Base-by-base conservation (phyloP, 2,797 vertebrate genomes). In the Sebastes hubbsi region DNA sequence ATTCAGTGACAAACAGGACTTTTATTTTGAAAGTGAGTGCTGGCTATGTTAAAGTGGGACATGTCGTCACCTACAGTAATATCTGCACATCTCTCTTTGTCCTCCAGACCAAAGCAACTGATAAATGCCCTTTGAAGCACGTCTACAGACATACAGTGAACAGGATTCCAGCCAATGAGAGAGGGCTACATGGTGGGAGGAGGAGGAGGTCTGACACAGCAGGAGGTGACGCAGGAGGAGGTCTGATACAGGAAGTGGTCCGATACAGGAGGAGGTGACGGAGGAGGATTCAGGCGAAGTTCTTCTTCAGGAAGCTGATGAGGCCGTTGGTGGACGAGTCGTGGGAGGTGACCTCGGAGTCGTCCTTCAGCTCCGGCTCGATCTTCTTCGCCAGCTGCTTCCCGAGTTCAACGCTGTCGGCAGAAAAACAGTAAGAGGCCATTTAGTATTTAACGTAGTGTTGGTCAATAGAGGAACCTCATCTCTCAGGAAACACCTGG, bases 351-450 rank as follows among this genome's bases (percentile, higher is more conserved):
- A 99, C 96, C 0, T 95, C 89, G 0, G 91, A 85, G 14, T 80
- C 86, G 38, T 96, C 95, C 13, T 96, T 94, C 81, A 99, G 94
- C 87, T 99, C 98, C 0, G 98, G 97, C 65, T 99, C 98, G 5
- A 99, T 99, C 91, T 97, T 95, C 95, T 99, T 99, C 8, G 98
- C 98, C 90, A 99, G 93, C 84, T 99, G 98, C 82, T 99, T 99
- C 52, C 98, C 98, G 27, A 99, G 96, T 72, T 99, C 98, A 64
- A 99, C 98, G 3, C 98, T 99, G 67, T 49, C 6, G 16, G 18
- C 46, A 49, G 1, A 12, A 10, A 18, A 13, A 22, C 52, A 54
- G 52, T n/a, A n/a, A 54, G 18, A 54, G 52, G 52, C 52, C 20
- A 22, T 54, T 54, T 54, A 54, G 52, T 54, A 22, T 54, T 54